phyloP scores from a whole-genome alignment of 64 coral and sea anemone genomes.

The Actinia tenebrosa region DNA sequence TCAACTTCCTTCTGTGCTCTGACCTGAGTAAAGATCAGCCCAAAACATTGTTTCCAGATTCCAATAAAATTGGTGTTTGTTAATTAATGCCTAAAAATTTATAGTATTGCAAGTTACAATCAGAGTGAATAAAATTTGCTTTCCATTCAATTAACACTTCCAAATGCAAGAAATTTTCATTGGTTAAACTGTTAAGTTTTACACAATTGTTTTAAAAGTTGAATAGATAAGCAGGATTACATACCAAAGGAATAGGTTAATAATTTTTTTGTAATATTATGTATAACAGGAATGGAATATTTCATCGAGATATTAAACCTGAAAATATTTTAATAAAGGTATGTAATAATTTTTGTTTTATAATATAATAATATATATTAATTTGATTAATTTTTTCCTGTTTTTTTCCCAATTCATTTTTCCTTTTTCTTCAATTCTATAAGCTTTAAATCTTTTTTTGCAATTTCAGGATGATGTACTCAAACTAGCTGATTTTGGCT shows the following conservation, averaged over 20 bases:
- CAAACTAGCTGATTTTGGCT: conserved; percentile 98
- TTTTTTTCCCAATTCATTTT: neutral
- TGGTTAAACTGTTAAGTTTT: neutral
- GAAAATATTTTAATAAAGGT: conserved; percentile 99
- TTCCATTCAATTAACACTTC: neutral
- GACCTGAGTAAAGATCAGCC: too few species aligned
- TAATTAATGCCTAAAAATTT: too few species aligned
- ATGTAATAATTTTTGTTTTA: neutral
- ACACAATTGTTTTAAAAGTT: neutral
- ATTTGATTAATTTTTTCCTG: neutral
- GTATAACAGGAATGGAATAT: conserved; percentile 88
- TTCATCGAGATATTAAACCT: conserved; percentile 97
- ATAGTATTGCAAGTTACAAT: too few species aligned
- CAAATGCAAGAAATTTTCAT: too few species aligned
- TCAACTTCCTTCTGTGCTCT: too few species aligned
- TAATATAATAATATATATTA: neutral
- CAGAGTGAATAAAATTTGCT: neutral
- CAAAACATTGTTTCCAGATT: too few species aligned
- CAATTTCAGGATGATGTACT: conserved; percentile 85
- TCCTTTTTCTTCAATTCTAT: neutral
- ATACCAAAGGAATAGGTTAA: neutral
- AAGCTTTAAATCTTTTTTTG: neutral
- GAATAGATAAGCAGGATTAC: neutral
- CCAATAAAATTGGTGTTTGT: too few species aligned
- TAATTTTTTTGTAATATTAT: conserved; percentile 18